These are phyloP conservation scores for Dione vanillae DNA, from an alignment of 2,888 invertebrate genomes.

Conservation along the genomic window DNA sequence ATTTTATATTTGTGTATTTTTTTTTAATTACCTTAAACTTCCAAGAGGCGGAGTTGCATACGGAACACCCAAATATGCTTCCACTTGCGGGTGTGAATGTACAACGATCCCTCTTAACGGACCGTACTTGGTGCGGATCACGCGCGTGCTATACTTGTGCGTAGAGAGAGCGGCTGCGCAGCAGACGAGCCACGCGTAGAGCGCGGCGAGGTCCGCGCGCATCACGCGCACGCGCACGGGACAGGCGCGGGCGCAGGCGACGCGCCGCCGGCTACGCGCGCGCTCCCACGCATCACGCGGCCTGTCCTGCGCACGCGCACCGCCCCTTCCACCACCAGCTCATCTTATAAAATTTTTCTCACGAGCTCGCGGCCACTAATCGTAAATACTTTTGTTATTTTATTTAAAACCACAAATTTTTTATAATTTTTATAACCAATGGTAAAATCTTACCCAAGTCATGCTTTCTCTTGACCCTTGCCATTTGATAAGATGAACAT, in stretches of 20 bases:
- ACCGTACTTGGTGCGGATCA: constrained; percentile 95
- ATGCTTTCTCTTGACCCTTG: constrained; percentile 59
- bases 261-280: constrained; percentile 60
- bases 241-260: constrained; percentile 60
- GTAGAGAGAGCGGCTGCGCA: constrained; percentile 83
- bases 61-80: constrained; percentile 96
- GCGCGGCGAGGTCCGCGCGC: constrained; percentile 81
- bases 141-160: constrained; percentile 92
- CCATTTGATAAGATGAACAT: constrained; percentile 58
- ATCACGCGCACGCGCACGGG: constrained; percentile 79
- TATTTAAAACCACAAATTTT: too few species aligned
- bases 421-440: background rate
- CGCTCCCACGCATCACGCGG: constrained; percentile 68
- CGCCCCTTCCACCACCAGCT: constrained; percentile 60
- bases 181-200: constrained; percentile 83
- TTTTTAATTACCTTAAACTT: constrained; percentile 87
- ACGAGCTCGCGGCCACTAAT: constrained; percentile 67
- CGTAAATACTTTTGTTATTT: constrained; percentile 35
- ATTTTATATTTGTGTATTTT: too few species aligned
- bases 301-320: constrained; percentile 60
- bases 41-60: constrained; percentile 97
- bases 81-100: constrained; percentile 91
- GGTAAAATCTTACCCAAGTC: constrained; percentile 67
- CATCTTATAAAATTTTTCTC: constrained; percentile 67
- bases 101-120: constrained; percentile 93